phyloP scores from a whole-genome alignment of 2,888 invertebrate species.

The Julus scanicus region DNA sequence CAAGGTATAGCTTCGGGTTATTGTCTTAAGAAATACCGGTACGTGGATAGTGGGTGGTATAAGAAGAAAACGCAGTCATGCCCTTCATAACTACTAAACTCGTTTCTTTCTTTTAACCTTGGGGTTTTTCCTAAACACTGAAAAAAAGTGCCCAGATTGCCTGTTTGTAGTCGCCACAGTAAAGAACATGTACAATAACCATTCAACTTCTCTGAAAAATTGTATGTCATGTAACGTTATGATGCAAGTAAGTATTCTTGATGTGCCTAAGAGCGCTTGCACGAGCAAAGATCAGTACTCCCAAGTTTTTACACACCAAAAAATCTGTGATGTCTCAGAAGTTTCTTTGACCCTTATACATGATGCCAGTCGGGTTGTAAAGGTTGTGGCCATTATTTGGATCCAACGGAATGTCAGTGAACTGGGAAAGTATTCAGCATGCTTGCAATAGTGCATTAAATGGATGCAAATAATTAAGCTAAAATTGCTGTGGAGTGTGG shows the following conservation, averaged over 20 bases:
- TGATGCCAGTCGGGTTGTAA: neutral
- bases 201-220: neutral
- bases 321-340: neutral
- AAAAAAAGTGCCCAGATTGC: neutral
- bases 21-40: constrained; percentile 24
- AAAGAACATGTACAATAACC: neutral
- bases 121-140: neutral
- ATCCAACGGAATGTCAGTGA: neutral
- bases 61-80: constrained; percentile 18
- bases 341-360: constrained; percentile 20
- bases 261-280: neutral
- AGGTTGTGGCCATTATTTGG: neutral
- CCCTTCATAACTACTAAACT: neutral
- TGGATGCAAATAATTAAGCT: neutral
- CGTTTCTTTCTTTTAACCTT: neutral
- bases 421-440: neutral
- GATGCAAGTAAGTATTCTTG: neutral
- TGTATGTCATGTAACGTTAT: neutral
- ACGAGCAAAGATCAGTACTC: neutral
- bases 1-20: constrained; percentile 30
- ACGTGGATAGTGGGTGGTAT: neutral
- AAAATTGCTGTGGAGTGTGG: neutral
- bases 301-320: neutral
- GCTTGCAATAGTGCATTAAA: neutral
- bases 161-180: neutral